Evolutionary conservation across 2,888 invertebrate species (phyloP), one percentile per base, ranked within the genome.

Genomic region (Papilio gigon): DNA sequence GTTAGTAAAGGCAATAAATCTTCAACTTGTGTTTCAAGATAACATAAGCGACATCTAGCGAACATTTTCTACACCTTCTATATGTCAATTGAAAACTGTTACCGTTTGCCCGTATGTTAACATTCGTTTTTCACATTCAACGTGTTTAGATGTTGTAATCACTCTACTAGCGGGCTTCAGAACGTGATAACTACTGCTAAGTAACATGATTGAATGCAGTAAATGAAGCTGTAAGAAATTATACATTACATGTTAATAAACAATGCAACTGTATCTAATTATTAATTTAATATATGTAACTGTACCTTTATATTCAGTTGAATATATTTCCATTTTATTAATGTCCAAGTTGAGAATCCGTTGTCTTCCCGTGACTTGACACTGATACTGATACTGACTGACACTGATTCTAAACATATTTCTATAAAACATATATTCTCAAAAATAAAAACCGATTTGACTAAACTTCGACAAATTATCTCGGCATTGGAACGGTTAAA

Each of bases 151-250:
- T 14, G 25, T 50, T 22, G 12, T 53, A 30, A 25, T 17, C 4
- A 25, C 3, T 58, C 12, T 44, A 44, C 20, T 27, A 27, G 17
- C 4, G 27, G 11, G 42, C 47, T 30, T 30, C 42, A 11, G 9
- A 62, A 33, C 14, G 30, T n/a, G n/a, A 6, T 42, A 17, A 60
- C 53, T 17, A 37, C 27, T 44, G n/a, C 44, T 44, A 44, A 20
- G 22, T 47, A 22, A 44, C 44, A n/a, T 53, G 53, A 60, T 30
- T 40, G 27, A 22, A 12, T 5, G n/a, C 5, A 25, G 40, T 61
- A 33, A 53, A 67, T 33, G 61, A 61, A 61, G 67, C 17, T 50
- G 44, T 40, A 61, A 66, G 27, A 59, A 44, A 47, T 35, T 11
- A 30, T 42, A 42, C 14, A 25, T 42, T 5, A 35, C 25, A 59